These are phyloP conservation scores for Chymomyza fuscimana DNA, from an alignment of 2,888 invertebrate species.

Conservation along the genomic window DNA sequence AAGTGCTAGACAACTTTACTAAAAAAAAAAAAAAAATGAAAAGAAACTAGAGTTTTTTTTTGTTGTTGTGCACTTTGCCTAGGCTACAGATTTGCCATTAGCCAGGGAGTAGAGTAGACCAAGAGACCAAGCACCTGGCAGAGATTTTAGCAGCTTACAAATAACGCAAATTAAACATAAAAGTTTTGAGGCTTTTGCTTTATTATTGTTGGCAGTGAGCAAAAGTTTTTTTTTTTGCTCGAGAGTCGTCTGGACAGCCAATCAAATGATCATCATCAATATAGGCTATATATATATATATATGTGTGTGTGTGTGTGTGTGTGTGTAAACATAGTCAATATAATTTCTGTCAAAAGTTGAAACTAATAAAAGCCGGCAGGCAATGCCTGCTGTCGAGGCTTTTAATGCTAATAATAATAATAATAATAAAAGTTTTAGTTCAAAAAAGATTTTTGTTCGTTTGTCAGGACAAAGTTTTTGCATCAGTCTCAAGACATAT, in stretches of 20 bases:
- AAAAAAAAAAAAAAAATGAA: slow-evolving; percentile 16
- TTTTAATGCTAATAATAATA: slow-evolving; percentile 52
- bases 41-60: slow-evolving; percentile 48
- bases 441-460: slow-evolving; percentile 1
- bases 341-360: slow-evolving; percentile 75
- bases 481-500: slow-evolving; percentile 28
- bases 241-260: background rate
- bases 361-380: slow-evolving; percentile 68
- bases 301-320: no score
- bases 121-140: slow-evolving; percentile 46
- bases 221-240: no score
- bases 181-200: slow-evolving; percentile 40
- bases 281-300: background rate
- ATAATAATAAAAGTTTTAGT: slow-evolving; percentile 51
- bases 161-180: slow-evolving; percentile 56
- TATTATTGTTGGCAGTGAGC: slow-evolving; percentile 5
- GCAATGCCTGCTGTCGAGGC: slow-evolving; percentile 36
- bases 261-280: slow-evolving; percentile 11
- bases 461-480: slow-evolving; percentile 53
- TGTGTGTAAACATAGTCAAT: slow-evolving; percentile 52
- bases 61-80: background rate
- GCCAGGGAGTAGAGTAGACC: background rate
- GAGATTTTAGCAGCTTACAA: slow-evolving; percentile 63
- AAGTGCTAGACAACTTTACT: slow-evolving; percentile 55
- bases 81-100: background rate